Base-by-base conservation (phyloP, 23 tunicate genomes). In the Trididemnum nubilum region DNA sequence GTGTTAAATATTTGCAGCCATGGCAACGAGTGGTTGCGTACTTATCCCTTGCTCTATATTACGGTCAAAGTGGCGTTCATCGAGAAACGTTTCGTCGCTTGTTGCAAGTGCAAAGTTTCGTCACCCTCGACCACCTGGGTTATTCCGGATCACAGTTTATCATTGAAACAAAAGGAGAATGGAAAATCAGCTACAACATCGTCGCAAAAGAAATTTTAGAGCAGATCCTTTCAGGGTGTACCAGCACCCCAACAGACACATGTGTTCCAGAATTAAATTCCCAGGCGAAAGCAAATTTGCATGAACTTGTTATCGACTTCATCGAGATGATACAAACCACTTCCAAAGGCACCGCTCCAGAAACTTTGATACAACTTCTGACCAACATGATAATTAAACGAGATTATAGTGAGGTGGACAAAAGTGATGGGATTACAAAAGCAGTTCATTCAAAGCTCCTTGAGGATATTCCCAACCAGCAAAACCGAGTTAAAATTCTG, bases 141-240 rank as follows among this genome's bases (percentile, higher is more conserved):
- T 78, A 74, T 1, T 61, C 81, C 19, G 91, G 67, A 57, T 65
- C 33, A 28, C 85, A 86, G 38, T 86, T 86, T 63, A 71, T 86
- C 36, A 40, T 66, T 0, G 74, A 76, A 60, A n/a, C 78, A 30
- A 74, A 50, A 34, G 76, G 76, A 0, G 64, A 63, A 78, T 87
- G 92, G 92, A 87, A 63, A 35, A 87, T 87, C 28, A 73, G 33
- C 33, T 87, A 87, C 35, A 34, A 70, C 82, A 75, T 60, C 0
- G 86, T 87, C 1, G 92, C 92, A 0, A 87, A 87, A 50, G 92
- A 87, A 73, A 81, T 87, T 15, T 57, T 87, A 65, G 92, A 87
- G 39, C 86, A 87, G 50, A 59, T 87, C 0, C 82, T 87, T 66
- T 23, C 65, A n/a, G 36, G 36, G 1, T 27, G 71, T 60, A 36